These are phyloP conservation scores for Aplocera efformata DNA, from an alignment of 2,888 invertebrate genomes.

Conservation along the genomic window DNA sequence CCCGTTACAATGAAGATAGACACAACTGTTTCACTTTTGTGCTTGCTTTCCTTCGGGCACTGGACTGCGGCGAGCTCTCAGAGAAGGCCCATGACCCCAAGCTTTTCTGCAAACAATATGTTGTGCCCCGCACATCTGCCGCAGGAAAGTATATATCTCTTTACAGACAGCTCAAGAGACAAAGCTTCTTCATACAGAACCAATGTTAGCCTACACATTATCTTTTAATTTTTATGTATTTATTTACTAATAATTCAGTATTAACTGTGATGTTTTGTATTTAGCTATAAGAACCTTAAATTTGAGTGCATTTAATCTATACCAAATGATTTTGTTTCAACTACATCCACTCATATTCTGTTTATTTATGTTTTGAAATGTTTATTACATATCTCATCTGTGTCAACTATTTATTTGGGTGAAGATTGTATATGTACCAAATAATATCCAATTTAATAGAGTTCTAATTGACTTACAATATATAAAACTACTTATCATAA, in stretches of 20 bases:
- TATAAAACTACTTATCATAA: no score
- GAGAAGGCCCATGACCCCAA: constrained; percentile 84
- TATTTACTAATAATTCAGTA: constrained; percentile 68
- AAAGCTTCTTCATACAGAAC: constrained; percentile 70
- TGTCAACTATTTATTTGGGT: constrained; percentile 2
- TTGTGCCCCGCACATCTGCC: constrained; percentile 89
- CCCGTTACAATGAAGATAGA: constrained; percentile 86
- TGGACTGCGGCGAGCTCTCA: constrained; percentile 86
- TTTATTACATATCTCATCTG: constrained; percentile 7
- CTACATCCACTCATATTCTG: constrained; percentile 19
- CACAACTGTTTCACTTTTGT: constrained; percentile 95
- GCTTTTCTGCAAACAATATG: constrained; percentile 88
- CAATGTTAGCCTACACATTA: constrained; percentile 54
- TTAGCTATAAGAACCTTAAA: constrained; percentile 61
- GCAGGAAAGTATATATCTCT: constrained; percentile 92
- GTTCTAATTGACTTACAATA: no score
- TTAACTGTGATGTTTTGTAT: constrained; percentile 76
- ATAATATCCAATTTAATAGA: background rate
- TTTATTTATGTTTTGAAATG: constrained; percentile 21
- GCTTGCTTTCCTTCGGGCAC: constrained; percentile 86
- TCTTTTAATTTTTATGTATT: constrained; percentile 44
- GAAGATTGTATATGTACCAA: constrained; percentile 12
- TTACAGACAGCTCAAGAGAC: constrained; percentile 85
- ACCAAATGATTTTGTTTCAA: constrained; percentile 63
- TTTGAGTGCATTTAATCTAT: constrained; percentile 72